Base-by-base conservation (phyloP, 2,888 invertebrate genomes). In the Syrphus vitripennis region DNA sequence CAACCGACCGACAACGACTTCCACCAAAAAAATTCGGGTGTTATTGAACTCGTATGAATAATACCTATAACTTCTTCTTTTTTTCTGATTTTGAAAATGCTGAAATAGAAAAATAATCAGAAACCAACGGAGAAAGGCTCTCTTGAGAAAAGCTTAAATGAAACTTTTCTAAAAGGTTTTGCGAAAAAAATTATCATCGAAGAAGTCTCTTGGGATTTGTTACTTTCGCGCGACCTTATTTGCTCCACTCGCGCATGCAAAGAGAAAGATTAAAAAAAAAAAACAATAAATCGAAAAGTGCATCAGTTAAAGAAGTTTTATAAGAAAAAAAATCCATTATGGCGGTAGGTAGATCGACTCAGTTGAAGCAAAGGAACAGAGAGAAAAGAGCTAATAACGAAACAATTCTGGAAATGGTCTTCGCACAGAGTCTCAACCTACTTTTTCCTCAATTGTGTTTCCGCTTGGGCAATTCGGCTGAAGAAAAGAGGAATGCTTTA, bases 321-420 rank as follows among this genome's bases (percentile, higher is more conserved):
- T 34, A 19, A 57, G 37, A 55, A 70, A 34, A 70, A 34, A 72
- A 53, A 59, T 45, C 29, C 65, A 45, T 67, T 55, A 76, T 67
- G 67, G 26, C 50, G 31, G 53, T 65, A 45, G 61, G 48, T 53
- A 77, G 77, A 70, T 77, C 55, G 65, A 37, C 42, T 42, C 12
- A 12, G 19, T n/a, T n/a, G n/a, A 29, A 65, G 26, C 19, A 63
- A 61, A 9, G 67, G 26, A 24, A n/a, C n/a, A 53, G 34, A 72
- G 50, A 80, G 21, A 74, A 78, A 61, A 53, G 70, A 74, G 72
- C 69, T 82, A 74, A 82, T 77, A 81, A 81, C 48, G 86, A 86
- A 81, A 81, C 82, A 74, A 82, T 82, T 86, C 86, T 86, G 81
- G 78, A 86, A 86, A 86, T 82, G 86, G 82, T 86, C 81, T 86